A percentile compares a stretch with the other conserved stretches of the same genome.
phyloP scores from a whole-genome alignment of 2,797 vertebrate genomes.

The Calcarius lapponicus region DNA sequence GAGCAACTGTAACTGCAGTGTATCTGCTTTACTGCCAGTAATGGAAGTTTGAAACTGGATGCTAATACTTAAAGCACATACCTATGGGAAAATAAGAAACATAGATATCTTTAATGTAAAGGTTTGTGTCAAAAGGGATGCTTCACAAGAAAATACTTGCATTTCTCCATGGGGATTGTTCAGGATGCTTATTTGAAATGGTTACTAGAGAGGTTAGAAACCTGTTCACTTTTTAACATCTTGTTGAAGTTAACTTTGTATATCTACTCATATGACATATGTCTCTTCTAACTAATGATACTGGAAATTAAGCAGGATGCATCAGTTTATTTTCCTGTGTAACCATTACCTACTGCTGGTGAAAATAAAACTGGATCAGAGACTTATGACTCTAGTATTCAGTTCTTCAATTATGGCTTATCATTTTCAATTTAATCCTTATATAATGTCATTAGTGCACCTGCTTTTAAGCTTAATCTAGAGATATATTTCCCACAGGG shows the following conservation, averaged over 20 bases:
- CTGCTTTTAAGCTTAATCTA: slow-evolving; percentile 22
- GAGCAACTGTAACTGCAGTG: background rate
- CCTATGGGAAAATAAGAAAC: background rate
- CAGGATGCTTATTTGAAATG: background rate
- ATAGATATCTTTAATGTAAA: background rate
- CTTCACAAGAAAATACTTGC: background rate
- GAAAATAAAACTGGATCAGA: slow-evolving; percentile 2
- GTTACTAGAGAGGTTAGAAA: background rate
- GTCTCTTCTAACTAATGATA: background rate
- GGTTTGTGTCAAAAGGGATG: background rate
- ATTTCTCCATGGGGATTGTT: background rate
- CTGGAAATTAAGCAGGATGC: background rate
- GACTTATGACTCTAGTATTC: background rate
- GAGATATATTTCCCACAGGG: background rate
- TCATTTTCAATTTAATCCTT: background rate
- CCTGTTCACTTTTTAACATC: background rate
- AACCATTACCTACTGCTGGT: background rate
- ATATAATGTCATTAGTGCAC: background rate
- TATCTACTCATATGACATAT: background rate
- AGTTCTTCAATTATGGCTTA: background rate
- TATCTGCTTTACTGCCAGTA: background rate
- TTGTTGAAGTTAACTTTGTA: background rate
- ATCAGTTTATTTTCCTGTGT: background rate
- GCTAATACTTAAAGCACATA: background rate
- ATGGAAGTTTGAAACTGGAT: background rate